These are phyloP conservation scores for Tinea semifulvella DNA, from an alignment of 2,888 invertebrate species.

Conservation along the genomic window DNA sequence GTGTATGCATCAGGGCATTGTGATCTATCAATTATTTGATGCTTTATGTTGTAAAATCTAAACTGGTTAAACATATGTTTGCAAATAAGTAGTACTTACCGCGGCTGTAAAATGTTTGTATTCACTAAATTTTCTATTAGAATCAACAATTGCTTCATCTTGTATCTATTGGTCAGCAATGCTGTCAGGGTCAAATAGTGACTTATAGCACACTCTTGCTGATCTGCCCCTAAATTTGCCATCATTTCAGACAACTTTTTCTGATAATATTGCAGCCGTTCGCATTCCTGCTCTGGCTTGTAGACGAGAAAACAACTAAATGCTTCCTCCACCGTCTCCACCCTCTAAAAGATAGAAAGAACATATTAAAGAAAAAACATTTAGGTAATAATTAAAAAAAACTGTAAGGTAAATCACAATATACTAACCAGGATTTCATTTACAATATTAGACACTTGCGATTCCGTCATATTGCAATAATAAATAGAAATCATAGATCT, in stretches of 20 bases:
- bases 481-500: too few relatives aligned
- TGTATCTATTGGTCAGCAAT: slow-evolving; percentile 76
- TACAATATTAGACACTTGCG: slow-evolving; percentile 70
- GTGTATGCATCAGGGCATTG: too few relatives aligned
- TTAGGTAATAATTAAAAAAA: not conserved
- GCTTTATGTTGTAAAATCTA: too few relatives aligned
- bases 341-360: slow-evolving; percentile 64
- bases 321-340: slow-evolving; percentile 87
- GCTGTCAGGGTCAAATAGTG: slow-evolving; percentile 80
- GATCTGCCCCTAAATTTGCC: slow-evolving; percentile 72
- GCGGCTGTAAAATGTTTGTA: slow-evolving; percentile 76
- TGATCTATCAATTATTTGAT: too few relatives aligned
- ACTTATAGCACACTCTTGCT: slow-evolving; percentile 77
- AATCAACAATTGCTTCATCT: slow-evolving; percentile 78
- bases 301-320: slow-evolving; percentile 89
- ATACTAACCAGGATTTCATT: slow-evolving; percentile 72
- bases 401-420: slow-evolving; percentile 1
- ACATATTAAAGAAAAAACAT: slow-evolving; percentile 6
- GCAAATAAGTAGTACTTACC: too few relatives aligned
- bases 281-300: slow-evolving; percentile 73
- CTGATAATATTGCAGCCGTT: slow-evolving; percentile 73
- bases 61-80: too few relatives aligned
- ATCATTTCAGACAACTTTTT: slow-evolving; percentile 75
- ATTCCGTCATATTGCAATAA: slow-evolving; percentile 66
- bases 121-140: slow-evolving; percentile 81